Base-by-base conservation (phyloP, 2,888 invertebrate species). In the Unio delphinus region DNA sequence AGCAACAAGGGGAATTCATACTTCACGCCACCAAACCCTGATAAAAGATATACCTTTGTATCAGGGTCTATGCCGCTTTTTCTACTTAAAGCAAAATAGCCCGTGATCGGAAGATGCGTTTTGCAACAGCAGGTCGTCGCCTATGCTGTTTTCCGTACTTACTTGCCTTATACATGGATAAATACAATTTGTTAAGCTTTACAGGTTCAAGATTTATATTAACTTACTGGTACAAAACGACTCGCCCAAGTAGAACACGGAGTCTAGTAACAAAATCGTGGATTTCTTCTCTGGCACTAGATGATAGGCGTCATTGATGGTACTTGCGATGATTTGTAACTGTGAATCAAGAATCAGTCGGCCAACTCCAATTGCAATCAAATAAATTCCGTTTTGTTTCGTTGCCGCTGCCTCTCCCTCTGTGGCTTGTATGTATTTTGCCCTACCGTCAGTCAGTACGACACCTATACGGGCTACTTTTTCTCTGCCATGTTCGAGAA, bases 301-400 rank as follows among this genome's bases (percentile, higher is more conserved):
- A 26, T 65, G 69, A 65, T 71, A 77, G 55, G 77, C 74, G 61
- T 77, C 75, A 17, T 65, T 68, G 6, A 58, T 57, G 2, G 77
- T 77, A 18, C 74, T 71, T 3, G 77, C 77, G 8, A 77, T 71
- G 55, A 69, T 77, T 55, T 71, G 68, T 28, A 77, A 58, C 55
- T 70, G 68, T 0, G 57, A 3, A 28, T 68, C 77, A 61, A 75
- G 65, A n/a, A 79, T 75, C 5, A 74, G 67, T 26, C 79, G 67
- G 2, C 79, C 79, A 30, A 79, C 77, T 7, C 79, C 79, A 3
- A 79, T 70, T n/a, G 75, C 72, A 5, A 80, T 61, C 23, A 80
- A 67, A 58, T 74, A 73, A 30, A 78, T 68, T 18, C 80, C 80
- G n/a, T 75, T 68, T 26, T 72, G 65, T 61, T 76, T 78, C 11